Base-by-base conservation (phyloP, 2,113 vertebrate genomes). In the Calidris pugnax region DNA sequence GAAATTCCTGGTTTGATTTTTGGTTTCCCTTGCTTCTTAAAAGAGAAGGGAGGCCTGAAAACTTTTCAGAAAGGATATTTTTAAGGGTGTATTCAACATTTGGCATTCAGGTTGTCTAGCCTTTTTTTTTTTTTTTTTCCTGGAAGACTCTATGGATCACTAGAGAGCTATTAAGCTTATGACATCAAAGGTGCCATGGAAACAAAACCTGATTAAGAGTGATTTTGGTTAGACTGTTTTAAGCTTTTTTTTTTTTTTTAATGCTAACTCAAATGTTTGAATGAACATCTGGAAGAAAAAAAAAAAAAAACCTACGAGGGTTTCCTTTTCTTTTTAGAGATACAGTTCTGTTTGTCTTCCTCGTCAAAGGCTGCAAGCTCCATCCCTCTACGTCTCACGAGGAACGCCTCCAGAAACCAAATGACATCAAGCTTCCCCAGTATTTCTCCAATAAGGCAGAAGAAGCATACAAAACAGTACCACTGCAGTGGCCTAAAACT, bases 161-260 rank as follows among this genome's bases (percentile, higher is more conserved):
- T 33, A 32, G 91, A 93, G 90, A 92, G 79, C 84, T 91, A 69
- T 96, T 96, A 94, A 87, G 94, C 85, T 89, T 92, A 94, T 93
- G 86, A 96, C 94, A 97, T 97, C 97, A 92, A 94, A 97, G 81
- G 84, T 92, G 78, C 92, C 92, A 97, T 97, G 96, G 96, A 97
- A 96, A 96, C 96, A 95, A 97, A 96, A 97, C 89, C 91, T 95
- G 96, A 96, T 97, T 96, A 96, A 96, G 57, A 96, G 53, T 92
- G 95, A 93, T 97, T 95, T 94, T 95, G 74, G 86, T 95, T 93
- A 91, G 86, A 68, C 80, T 67, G 60, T 64, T 96, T 96, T 75
- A 90, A 90, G 80, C 35, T 86, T 47, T 55, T 35, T 43, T 59
- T 47, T 43, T 43, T 82, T 82, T 74, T 26, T 3, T 21, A 10